Conservation (phyloP, 2,113 vertebrate genomes). For the Boulengerochromis microlepis region DNA sequence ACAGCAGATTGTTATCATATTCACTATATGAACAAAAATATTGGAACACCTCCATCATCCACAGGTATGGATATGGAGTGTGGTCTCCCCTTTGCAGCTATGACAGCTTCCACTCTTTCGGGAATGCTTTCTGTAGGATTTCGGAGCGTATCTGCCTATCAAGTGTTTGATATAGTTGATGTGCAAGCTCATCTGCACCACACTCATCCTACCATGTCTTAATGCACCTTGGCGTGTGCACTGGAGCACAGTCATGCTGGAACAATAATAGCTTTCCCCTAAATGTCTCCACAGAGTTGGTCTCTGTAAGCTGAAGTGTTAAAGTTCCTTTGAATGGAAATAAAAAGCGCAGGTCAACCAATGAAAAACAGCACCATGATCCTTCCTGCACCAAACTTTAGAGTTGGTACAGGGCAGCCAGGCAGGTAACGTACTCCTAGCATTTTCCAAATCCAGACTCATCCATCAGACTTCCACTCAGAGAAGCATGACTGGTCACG, state of each 20-base stretch:
- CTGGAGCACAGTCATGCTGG: neutral
- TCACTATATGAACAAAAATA: neutral
- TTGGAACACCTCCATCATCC: neutral
- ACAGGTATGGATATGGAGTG: rapidly evolving
- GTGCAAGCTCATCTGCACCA: neutral
- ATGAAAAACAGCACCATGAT: neutral
- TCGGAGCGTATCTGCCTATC: neutral
- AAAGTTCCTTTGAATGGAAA: neutral
- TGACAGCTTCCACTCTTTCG: neutral
- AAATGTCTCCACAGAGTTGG: neutral
- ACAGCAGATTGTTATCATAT: neutral
- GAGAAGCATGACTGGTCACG: rapidly evolving
- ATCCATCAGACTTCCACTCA: rapidly evolving
- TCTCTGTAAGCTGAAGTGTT: neutral
- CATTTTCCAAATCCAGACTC: neutral
- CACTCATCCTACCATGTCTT: neutral
- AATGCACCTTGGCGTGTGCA: rapidly evolving
- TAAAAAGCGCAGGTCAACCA: neutral
- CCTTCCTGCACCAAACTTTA: neutral
- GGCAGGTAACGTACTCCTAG: neutral
- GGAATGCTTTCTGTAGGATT: neutral
- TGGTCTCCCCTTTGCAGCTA: neutral
- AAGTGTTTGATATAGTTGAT: neutral
- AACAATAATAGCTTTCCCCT: neutral
- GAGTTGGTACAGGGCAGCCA: neutral